Conservation (phyloP, 2,113 vertebrate genomes). For the Xenopus tropicalis region DNA sequence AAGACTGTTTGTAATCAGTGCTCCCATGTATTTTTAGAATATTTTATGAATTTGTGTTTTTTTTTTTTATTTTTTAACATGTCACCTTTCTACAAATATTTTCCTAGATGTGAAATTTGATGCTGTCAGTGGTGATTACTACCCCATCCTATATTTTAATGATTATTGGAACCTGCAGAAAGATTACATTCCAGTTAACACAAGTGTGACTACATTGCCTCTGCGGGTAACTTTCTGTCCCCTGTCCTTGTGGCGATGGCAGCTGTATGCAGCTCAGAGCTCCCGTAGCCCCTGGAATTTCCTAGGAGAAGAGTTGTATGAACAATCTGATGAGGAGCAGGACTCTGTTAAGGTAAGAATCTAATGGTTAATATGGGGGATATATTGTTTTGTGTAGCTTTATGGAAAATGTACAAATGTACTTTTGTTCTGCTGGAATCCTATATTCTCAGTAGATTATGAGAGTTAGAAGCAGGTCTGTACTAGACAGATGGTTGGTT, state of each 20-base stretch:
- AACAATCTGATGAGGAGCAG: constrained; percentile 93
- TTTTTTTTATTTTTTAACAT: no score
- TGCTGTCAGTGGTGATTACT: constrained; percentile 88
- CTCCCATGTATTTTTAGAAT: no score
- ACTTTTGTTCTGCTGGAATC: no score
- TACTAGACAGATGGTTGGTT: no score
- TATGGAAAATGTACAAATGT: no score
- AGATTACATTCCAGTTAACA: constrained; percentile 90
- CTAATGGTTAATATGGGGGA: no score
- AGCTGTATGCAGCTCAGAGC: constrained; percentile 90
- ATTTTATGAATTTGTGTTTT: no score
- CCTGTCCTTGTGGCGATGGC: constrained; percentile 93
- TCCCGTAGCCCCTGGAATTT: constrained; percentile 90
- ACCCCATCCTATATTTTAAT: constrained; percentile 93
- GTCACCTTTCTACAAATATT: background rate
- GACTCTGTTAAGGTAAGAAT: constrained; percentile 85
- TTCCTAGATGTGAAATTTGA: constrained; percentile 89
- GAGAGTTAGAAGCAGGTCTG: no score
- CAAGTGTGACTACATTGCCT: constrained; percentile 71
- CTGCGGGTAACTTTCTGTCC: constrained; percentile 85
- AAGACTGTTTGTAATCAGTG: no score
- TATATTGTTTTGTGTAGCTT: no score
- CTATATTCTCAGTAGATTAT: no score
- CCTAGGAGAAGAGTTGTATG: constrained; percentile 85
- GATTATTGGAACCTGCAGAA: constrained; percentile 98